These are phyloP conservation scores for Austrofundulus limnaeus DNA, from an alignment of 2,113 vertebrate genomes.

Conservation along the genomic window DNA sequence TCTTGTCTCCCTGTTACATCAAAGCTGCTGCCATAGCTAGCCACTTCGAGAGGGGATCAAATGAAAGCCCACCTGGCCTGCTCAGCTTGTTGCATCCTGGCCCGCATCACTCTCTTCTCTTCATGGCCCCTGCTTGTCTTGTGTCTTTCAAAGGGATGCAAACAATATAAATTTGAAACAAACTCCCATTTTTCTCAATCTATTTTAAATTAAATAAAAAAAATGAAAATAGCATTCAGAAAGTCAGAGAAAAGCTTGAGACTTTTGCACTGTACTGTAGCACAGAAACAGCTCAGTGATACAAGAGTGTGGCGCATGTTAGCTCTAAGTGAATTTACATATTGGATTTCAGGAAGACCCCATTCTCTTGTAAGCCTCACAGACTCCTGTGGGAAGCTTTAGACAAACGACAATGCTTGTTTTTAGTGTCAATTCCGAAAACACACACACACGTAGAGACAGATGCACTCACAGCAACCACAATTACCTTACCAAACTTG, in stretches of 20 bases:
- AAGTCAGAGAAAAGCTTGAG: no score
- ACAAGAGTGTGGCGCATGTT: constrained; percentile 73
- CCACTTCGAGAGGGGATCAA: constrained; percentile 59
- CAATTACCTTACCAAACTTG: constrained; percentile 57
- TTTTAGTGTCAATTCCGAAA: constrained; percentile 73
- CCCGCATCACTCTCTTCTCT: constrained; percentile 31
- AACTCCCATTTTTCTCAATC: constrained; percentile 24
- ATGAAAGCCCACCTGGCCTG: constrained; percentile 62
- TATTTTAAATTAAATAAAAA: constrained; percentile 14
- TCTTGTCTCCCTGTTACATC: constrained; percentile 63
- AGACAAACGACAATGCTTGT: constrained; percentile 79
- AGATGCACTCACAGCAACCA: constrained; percentile 32
- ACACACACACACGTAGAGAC: constrained; percentile 33
- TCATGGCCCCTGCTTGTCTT: constrained; percentile 25
- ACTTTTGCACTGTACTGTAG: constrained; percentile 5
- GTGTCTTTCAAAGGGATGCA: constrained; percentile 35
- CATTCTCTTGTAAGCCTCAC: constrained; percentile 67
- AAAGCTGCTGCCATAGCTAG: constrained; percentile 54
- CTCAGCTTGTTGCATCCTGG: constrained; percentile 41
- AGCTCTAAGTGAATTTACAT: constrained; percentile 80
- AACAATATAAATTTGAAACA: constrained; percentile 48
- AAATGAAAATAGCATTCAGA: no score
- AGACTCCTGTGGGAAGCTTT: constrained; percentile 74
- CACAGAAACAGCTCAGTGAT: constrained; percentile 47
- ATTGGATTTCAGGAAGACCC: constrained; percentile 78